Percentiles rank a stretch among this genome's conserved stretches.
Conservation (phyloP, 1,140 invertebrate species). For the Oedothorax gibbosus region DNA sequence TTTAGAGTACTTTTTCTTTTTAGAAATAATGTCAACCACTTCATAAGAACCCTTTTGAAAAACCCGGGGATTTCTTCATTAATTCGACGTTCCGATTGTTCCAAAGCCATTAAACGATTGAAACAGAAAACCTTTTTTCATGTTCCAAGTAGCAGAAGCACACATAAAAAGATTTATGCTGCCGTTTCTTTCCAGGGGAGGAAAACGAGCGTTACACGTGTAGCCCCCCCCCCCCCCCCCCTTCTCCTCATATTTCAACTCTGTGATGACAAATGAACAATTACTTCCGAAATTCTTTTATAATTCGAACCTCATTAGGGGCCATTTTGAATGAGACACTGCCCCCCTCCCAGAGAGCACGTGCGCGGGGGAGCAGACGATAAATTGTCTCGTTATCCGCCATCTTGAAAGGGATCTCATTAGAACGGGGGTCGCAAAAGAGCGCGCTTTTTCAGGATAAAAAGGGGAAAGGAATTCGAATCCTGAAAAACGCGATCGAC, state of each 20-base stretch:
- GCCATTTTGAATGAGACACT: slow-evolving; percentile 33
- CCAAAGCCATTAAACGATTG: slow-evolving; percentile 40
- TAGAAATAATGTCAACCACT: slow-evolving; percentile 6
- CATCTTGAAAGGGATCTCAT: slow-evolving; percentile 45
- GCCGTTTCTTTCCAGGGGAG: background rate
- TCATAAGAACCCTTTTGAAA: slow-evolving; percentile 16
- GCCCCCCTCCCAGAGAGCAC: slow-evolving; percentile 12
- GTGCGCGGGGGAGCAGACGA: slow-evolving; percentile 26
- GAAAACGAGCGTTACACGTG: slow-evolving; percentile 31
- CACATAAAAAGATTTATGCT: slow-evolving; percentile 21
- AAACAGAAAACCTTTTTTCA: background rate
- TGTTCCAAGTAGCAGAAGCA: background rate
- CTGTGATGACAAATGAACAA: slow-evolving; percentile 43
- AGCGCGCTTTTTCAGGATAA: background rate
- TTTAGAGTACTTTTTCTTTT: background rate
- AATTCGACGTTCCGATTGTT: slow-evolving; percentile 32
- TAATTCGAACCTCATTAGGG: slow-evolving; percentile 46
- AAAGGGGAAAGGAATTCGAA: too few relatives aligned
- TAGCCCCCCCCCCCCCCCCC: slow-evolving; percentile 1
- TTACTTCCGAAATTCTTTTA: slow-evolving; percentile 43
- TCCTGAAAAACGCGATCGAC: too few relatives aligned
- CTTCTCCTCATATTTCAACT: slow-evolving; percentile 31
- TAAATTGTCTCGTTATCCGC: slow-evolving; percentile 49
- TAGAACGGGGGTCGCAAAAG: background rate
- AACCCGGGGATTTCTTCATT: slow-evolving; percentile 22